Conservation (phyloP, 2,797 vertebrate species). For the Manis javanica region DNA sequence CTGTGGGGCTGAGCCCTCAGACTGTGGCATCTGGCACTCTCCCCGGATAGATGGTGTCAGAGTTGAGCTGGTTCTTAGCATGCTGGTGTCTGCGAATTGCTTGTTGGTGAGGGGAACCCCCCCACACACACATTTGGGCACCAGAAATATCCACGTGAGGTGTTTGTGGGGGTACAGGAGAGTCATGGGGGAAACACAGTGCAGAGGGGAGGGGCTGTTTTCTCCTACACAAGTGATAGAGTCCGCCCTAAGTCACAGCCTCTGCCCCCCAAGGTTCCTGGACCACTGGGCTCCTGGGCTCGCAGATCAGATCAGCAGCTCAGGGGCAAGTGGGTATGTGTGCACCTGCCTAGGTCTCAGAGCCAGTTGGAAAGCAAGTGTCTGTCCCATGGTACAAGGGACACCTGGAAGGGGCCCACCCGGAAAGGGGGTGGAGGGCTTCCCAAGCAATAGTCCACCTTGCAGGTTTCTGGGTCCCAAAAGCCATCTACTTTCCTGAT, state of each 20-base stretch:
- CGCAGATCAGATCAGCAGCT: neutral
- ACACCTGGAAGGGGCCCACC: too few species aligned
- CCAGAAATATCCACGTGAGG: neutral
- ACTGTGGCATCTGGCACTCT: neutral
- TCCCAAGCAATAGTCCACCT: too few species aligned
- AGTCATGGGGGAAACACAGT: rapidly evolving
- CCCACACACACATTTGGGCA: neutral
- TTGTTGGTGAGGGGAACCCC: neutral
- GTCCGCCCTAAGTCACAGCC: neutral
- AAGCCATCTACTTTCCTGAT: neutral
- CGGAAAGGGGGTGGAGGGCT: too few species aligned
- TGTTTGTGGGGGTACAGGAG: neutral
- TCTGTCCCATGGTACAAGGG: neutral
- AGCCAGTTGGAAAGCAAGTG: neutral
- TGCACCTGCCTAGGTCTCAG: neutral
- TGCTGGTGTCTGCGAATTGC: neutral
- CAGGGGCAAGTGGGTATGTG: neutral
- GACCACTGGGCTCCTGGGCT: rapidly evolving
- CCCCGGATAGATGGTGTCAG: neutral
- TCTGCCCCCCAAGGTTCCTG: too few species aligned
- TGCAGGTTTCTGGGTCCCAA: neutral
- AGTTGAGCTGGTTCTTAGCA: neutral
- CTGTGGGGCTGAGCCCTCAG: neutral
- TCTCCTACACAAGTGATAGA: too few species aligned
- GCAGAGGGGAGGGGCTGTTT: neutral